Evolutionary conservation across 2,888 invertebrate species (phyloP).

Genomic region (Creontiades dilutus): DNA sequence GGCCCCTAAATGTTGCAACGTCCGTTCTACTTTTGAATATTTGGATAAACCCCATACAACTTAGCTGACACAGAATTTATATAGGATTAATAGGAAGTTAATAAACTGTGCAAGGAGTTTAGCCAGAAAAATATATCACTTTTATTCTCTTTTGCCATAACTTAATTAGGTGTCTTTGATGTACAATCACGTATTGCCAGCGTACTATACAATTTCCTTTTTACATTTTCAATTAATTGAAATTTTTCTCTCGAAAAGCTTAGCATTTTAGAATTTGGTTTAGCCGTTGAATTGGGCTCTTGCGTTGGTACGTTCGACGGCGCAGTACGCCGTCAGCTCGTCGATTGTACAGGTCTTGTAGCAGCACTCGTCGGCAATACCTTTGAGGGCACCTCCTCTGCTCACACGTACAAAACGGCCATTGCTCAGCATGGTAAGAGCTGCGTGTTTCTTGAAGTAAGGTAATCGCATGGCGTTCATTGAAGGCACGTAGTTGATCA

Average conservation of each 20-base stretch:
- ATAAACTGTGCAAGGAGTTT: background rate
- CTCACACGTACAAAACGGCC: background rate
- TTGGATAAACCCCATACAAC: no score
- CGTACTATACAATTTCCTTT: background rate
- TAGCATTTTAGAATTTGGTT: background rate
- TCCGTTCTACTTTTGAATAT: no score
- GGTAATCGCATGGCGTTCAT: background rate
- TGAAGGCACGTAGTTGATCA: background rate
- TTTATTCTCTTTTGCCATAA: background rate
- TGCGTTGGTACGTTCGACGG: background rate
- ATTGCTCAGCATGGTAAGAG: background rate
- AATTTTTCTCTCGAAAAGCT: background rate
- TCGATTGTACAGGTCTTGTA: background rate
- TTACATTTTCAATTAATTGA: background rate
- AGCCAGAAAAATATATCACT: slow-evolving; percentile 20
- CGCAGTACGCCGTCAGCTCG: slow-evolving; percentile 5
- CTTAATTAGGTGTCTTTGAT: background rate
- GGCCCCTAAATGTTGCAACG: no score
- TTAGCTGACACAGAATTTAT: no score
- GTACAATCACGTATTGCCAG: slow-evolving; percentile 5
- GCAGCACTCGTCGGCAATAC: slow-evolving; percentile 43
- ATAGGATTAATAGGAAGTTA: no score
- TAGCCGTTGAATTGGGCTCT: background rate
- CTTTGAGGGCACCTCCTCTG: background rate
- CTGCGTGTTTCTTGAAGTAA: slow-evolving; percentile 5